Percentiles rank a stretch among this genome's conserved stretches.
Evolutionary conservation across 2,113 vertebrate species (phyloP).

Genomic region (Microtus ochrogaster): DNA sequence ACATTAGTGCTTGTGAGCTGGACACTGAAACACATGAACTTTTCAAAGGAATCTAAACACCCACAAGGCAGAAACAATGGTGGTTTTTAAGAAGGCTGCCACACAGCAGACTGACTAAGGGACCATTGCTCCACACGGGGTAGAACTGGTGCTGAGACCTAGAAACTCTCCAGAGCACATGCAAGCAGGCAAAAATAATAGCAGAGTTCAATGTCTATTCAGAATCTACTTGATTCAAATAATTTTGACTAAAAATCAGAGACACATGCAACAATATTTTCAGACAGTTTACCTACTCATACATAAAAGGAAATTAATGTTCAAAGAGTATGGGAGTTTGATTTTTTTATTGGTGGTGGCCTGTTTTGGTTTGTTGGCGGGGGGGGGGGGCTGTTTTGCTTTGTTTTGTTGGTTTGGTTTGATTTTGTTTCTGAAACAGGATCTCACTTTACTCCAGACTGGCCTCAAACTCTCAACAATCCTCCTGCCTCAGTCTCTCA

Average conservation of each 20-base stretch:
- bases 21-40: slow-evolving; percentile 72
- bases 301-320: slow-evolving; percentile 31
- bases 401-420: background rate
- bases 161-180: slow-evolving; percentile 7
- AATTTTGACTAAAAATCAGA: slow-evolving; percentile 36
- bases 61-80: slow-evolving; percentile 53
- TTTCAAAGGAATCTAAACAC: slow-evolving; percentile 69
- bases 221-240: slow-evolving; percentile 2
- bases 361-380: background rate
- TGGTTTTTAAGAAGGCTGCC: slow-evolving; percentile 66
- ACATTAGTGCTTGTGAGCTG: slow-evolving; percentile 49
- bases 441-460: background rate
- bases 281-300: background rate
- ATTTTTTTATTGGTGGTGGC: background rate
- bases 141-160: background rate
- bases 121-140: background rate
- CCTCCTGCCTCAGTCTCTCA: background rate
- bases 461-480: background rate
- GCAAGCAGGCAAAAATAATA: slow-evolving; percentile 51
- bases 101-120: slow-evolving; percentile 23
- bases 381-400: background rate
- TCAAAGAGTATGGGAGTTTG: background rate
- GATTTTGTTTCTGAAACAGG: background rate
- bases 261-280: background rate
- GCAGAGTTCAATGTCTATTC: slow-evolving; percentile 6